Conservation (phyloP, 2,888 invertebrate genomes). For the Caenorhabditis imperialis region DNA sequence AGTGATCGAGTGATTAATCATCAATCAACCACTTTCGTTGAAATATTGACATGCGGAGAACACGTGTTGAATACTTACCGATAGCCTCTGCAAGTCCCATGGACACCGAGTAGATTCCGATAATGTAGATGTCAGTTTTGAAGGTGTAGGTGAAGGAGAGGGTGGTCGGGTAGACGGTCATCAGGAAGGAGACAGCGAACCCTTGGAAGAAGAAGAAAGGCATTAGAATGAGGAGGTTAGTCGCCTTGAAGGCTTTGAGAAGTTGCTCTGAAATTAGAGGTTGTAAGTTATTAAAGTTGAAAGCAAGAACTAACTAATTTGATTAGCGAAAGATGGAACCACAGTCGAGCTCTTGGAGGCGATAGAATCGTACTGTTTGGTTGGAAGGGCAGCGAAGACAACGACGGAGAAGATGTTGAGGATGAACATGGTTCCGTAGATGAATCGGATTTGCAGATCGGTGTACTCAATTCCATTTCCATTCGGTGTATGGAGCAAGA, state of each 20-base stretch:
- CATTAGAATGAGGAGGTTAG: constrained; percentile 57
- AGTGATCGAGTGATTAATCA: too few species aligned
- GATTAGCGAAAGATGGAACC: constrained; percentile 53
- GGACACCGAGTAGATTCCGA: constrained; percentile 58
- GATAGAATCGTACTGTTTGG: constrained; percentile 63
- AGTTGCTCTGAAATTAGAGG: constrained; percentile 52
- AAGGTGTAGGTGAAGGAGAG: constrained; percentile 57
- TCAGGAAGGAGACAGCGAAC: constrained; percentile 62
- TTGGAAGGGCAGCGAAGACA: constrained; percentile 59
- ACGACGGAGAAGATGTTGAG: constrained; percentile 57
- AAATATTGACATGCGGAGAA: neutral
- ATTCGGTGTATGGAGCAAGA: constrained; percentile 27
- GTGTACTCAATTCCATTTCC: constrained; percentile 49
- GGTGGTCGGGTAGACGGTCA: constrained; percentile 65
- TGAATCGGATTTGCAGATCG: constrained; percentile 52
- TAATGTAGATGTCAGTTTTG: constrained; percentile 57
- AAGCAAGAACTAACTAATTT: constrained; percentile 53
- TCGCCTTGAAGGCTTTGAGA: constrained; percentile 47
- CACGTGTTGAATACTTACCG: constrained; percentile 28
- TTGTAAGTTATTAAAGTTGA: neutral
- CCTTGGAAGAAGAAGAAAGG: constrained; percentile 67
- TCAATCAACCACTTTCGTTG: too few species aligned
- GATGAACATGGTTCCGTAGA: constrained; percentile 60
- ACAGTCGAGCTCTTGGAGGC: constrained; percentile 56
- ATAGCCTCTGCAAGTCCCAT: constrained; percentile 62